phyloP scores from a whole-genome alignment of 2,797 vertebrate genomes.

The Enteromius radiatus region DNA sequence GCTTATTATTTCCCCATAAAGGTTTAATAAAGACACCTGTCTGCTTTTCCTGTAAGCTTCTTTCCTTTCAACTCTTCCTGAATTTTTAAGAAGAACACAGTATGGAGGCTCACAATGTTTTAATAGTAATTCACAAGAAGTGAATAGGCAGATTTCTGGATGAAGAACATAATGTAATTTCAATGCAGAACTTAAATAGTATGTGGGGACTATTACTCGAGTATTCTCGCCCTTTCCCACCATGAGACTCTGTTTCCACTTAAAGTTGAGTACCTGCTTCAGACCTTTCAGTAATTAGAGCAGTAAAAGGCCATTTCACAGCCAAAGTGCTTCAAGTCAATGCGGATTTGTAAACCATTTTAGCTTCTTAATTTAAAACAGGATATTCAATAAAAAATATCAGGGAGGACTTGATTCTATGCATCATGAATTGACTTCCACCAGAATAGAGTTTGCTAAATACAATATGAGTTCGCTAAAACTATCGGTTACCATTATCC shows the following conservation, averaged over 20 bases:
- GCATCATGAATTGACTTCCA: background rate
- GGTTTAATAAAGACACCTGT: background rate
- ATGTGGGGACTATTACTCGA: background rate
- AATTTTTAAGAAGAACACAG: background rate
- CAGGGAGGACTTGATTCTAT: background rate
- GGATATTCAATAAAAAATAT: conserved; percentile 6
- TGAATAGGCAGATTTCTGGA: background rate
- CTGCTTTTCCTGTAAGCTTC: background rate
- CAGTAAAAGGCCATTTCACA: conserved; percentile 31
- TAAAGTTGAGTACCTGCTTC: conserved; percentile 19
- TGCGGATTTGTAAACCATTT: conserved; percentile 17
- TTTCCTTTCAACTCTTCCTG: background rate
- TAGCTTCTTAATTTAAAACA: background rate
- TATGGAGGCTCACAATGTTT: background rate
- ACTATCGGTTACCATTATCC: background rate
- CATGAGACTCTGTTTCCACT: background rate
- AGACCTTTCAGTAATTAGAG: conserved; percentile 8
- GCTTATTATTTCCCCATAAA: background rate
- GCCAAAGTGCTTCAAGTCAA: conserved; percentile 17
- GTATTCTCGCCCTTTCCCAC: background rate
- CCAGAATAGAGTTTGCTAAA: background rate
- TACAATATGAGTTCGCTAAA: background rate
- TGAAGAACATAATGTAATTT: background rate
- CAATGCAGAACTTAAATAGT: background rate
- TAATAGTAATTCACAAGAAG: background rate